phyloP scores from a whole-genome alignment of 2,888 invertebrate genomes.

The Myopa testacea region DNA sequence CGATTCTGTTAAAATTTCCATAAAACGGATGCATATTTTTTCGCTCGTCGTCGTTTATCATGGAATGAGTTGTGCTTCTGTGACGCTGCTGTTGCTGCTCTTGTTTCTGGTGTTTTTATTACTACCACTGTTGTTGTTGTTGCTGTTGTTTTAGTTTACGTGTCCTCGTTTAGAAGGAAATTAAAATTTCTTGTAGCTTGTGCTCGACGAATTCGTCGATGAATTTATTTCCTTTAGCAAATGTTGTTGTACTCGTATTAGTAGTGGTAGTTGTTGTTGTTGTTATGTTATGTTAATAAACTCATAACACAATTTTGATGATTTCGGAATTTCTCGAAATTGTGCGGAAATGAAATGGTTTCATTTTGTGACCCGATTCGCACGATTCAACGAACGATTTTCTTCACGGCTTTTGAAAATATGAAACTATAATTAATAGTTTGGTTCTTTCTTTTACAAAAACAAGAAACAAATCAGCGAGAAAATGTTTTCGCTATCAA shows the following conservation, averaged over 20 bases:
- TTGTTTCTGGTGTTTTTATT: background rate
- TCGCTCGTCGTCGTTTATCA: background rate
- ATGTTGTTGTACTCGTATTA: background rate
- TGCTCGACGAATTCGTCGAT: background rate
- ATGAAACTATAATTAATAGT: too few relatives aligned
- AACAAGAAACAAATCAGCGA: too few relatives aligned
- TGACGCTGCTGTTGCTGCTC: background rate
- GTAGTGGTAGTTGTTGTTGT: too few relatives aligned
- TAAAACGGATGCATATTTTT: background rate
- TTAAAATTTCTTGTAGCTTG: conserved; percentile 1
- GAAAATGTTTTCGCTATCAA: too few relatives aligned
- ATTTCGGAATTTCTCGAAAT: too few relatives aligned
- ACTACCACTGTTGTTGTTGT: background rate
- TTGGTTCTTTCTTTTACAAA: too few relatives aligned
- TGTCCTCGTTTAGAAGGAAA: background rate
- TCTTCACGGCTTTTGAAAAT: too few relatives aligned
- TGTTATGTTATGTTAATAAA: too few relatives aligned
- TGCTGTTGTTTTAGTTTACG: background rate
- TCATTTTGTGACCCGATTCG: too few relatives aligned
- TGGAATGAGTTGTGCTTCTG: background rate
- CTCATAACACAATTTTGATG: too few relatives aligned
- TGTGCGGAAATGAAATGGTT: too few relatives aligned
- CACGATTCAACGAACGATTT: too few relatives aligned
- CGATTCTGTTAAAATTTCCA: background rate
- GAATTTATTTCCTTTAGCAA: background rate